Evolutionary conservation across 2,797 vertebrate genomes (phyloP), one percentile per base, ranked within the genome.

Genomic region (Amblyopsis hoosieri): DNA sequence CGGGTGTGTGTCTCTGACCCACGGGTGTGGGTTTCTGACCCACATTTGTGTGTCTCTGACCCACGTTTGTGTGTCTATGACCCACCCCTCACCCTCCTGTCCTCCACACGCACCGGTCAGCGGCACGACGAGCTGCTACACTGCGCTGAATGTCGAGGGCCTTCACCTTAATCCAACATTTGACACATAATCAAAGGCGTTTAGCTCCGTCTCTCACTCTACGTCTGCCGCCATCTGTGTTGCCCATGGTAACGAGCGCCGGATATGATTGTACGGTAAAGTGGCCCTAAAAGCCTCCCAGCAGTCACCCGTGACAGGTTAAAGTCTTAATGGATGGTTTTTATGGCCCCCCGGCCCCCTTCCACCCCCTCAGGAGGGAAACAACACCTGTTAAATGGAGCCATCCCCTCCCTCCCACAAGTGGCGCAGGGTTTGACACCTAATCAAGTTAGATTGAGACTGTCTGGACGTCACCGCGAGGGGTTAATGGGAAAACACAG

Each of bases 291-390:
- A 88, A 82, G 82, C 69, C 81, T 79, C 83, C 67, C 83, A 80
- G 87, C 89, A 91, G 85, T 92, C 91, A 91, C 85, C 91, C 90
- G 62, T 91, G 90, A 89, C 89, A 87, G 84, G 90, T 90, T 93
- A 89, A 89, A 90, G 86, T 85, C 85, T 84, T 91, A 87, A 91
- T 89, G 85, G 75, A 72, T 81, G 78, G 71, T 75, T 90, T 90
- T 90, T 91, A 92, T 89, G 69, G 79, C 66, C 58, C 74, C 75
- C 66, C 11, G 64, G 64, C 80, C 59, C 59, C 78, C 84, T 74
- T 64, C 12, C 66, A 64, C 80, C 60, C 57, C 76, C 86, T 59
- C 46, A 74, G 74, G 85, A 86, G 83, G 80, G 75, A 76, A 74
- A 61, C 79, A 85, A 82, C 91, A 91, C 90, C 90, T 91, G 90